These are phyloP conservation scores for Xylota sylvarum DNA, from an alignment of 2,888 invertebrate species.

Conservation along the genomic window DNA sequence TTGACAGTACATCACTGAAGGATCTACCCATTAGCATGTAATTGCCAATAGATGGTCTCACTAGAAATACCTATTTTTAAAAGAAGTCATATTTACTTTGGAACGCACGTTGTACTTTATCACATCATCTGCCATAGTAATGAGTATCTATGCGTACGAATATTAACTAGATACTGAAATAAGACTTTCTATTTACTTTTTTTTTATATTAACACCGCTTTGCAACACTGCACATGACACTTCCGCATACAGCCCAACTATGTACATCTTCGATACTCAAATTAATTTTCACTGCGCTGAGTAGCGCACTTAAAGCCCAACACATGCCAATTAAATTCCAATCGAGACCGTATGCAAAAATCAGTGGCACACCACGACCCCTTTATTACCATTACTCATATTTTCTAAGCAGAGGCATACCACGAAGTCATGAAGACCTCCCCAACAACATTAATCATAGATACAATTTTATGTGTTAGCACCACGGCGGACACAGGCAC, in stretches of 20 bases:
- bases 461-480: slow-evolving; percentile 49
- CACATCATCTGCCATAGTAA: no score
- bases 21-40: no score
- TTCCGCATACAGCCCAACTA: background rate
- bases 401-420: slow-evolving; percentile 23
- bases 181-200: no score
- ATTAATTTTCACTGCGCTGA: slow-evolving; percentile 4
- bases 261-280: background rate
- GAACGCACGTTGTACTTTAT: no score
- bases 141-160: no score
- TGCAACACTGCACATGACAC: background rate
- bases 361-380: slow-evolving; percentile 63
- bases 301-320: slow-evolving; percentile 28
- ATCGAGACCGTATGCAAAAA: slow-evolving; percentile 66
- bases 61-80: no score
- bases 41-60: no score
- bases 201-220: no score
- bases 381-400: slow-evolving; percentile 63
- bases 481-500: slow-evolving; percentile 23
- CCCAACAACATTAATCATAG: slow-evolving; percentile 71
- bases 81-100: no score
- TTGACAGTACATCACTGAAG: no score
- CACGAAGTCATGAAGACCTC: slow-evolving; percentile 46
- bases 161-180: no score
- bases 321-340: slow-evolving; percentile 71